Evolutionary conservation across 2,113 vertebrate species (phyloP), one percentile per base, ranked within the genome.

Genomic region (Saccopteryx bilineata): DNA sequence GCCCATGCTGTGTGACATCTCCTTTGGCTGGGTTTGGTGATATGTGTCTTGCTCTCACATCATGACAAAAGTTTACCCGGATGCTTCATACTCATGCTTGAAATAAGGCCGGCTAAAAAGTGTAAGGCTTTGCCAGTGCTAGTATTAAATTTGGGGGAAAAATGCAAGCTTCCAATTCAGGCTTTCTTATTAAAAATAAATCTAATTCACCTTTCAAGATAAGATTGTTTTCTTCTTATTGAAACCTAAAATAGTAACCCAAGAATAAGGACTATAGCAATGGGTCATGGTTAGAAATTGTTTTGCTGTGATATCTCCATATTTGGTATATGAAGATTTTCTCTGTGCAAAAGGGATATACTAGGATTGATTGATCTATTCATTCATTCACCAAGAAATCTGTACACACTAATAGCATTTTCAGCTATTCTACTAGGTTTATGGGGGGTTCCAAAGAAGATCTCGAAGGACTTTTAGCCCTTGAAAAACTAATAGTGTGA

Each of bases 131-230:
- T 92, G 33, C 96, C 87, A 10, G 2, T 96, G 46, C 61, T 92
- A 63, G 95, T 95, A 96, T 94, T 95, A 96, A 95, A 97, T 92
- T 71, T 48, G n/a, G 24, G 23, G 94, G 5, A 54, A 72, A 95
- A 9, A 90, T 93, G 87, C 83, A 95, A 96, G 60, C 96, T 87
- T 71, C 92, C 68, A 93, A 19, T 96, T 81, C 76, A 91, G 63
- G 68, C 48, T 95, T 93, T 95, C 85, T 94, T 97, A 88, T 93
- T 96, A 90, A 68, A 93, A 91, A 96, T 48, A 72, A 87, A 96
- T 89, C 79, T 66, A 90, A 78, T 39, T 26, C 3, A 84, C 15
- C 39, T 95, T 92, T 28, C 61, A 93, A 97, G 88, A 92, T 89
- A 93, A 96, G 26, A 6, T 65, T 95, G 9, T 26, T 98, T 95